These are phyloP conservation scores for Willisornis vidua DNA, from an alignment of 2,113 vertebrate species.

Conservation along the genomic window DNA sequence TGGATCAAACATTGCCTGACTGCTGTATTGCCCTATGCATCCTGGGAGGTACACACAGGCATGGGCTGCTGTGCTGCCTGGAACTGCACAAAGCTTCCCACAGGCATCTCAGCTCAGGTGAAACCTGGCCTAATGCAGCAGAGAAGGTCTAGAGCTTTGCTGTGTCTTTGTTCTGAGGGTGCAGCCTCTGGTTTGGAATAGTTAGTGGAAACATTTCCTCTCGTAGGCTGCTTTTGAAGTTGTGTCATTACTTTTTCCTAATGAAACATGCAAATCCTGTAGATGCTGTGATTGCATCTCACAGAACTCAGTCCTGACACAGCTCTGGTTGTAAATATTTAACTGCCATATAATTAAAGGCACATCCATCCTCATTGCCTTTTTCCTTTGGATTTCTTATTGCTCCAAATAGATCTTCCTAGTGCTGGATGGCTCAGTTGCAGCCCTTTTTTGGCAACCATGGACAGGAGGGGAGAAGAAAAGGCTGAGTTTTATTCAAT, in stretches of 20 bases:
- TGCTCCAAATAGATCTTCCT: not conserved
- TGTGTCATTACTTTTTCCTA: not conserved
- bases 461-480: not conserved
- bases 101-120: not conserved
- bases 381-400: not conserved
- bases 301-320: not conserved
- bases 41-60: rapidly evolving
- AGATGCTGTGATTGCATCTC: not conserved
- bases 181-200: not conserved
- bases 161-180: not conserved
- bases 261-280: conserved; percentile 40
- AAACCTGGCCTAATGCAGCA: not conserved
- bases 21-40: not conserved
- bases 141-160: not conserved
- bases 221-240: conserved; percentile 27
- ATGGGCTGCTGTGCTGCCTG: rapidly evolving
- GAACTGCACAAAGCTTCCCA: not conserved
- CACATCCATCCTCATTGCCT: not conserved
- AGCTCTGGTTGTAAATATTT: not conserved
- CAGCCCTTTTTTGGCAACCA: not conserved
- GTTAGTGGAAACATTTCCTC: not conserved
- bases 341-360: not conserved
- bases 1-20: rapidly evolving
- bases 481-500: not conserved
- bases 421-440: not conserved